Conservation (phyloP, 1,140 invertebrate species). For the Drosophila jambulina region DNA sequence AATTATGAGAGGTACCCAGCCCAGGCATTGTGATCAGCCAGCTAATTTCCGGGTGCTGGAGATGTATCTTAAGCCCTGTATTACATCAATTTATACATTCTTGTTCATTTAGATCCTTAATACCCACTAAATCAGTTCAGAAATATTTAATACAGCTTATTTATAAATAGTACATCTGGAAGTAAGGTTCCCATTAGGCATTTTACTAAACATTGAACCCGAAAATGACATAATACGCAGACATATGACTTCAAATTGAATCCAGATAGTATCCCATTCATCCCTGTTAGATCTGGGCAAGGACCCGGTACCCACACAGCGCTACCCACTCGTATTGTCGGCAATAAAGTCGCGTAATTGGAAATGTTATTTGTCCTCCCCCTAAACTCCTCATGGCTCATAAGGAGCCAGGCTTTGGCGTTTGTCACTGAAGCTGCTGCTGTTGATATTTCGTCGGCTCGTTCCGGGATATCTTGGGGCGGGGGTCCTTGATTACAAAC, state of each 20-base stretch:
- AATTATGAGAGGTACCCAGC: constrained; percentile 25
- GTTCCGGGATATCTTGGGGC: constrained; percentile 2
- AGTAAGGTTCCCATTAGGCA: neutral
- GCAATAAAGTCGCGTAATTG: constrained; percentile 54
- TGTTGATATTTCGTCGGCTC: constrained; percentile 27
- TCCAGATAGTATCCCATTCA: constrained; percentile 7
- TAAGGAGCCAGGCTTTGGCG: constrained; percentile 7
- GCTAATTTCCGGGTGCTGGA: neutral
- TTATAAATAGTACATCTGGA: neutral
- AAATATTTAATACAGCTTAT: neutral
- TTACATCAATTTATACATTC: neutral
- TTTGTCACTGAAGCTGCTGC: constrained; percentile 13
- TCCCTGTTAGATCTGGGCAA: neutral
- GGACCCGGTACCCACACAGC: neutral
- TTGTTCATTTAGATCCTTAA: neutral
- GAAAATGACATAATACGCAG: neutral
- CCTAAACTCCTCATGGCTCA: neutral
- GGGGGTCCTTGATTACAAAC: constrained; percentile 55
- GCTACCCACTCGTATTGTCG: constrained; percentile 30
- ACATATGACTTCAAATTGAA: constrained; percentile 2
- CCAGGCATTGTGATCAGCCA: neutral
- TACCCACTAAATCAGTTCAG: neutral
- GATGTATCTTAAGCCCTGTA: neutral
- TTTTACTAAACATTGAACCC: neutral
- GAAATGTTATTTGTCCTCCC: constrained; percentile 34